Conservation (phyloP, 1,140 invertebrate species). For the Drosophila sturtevanti region DNA sequence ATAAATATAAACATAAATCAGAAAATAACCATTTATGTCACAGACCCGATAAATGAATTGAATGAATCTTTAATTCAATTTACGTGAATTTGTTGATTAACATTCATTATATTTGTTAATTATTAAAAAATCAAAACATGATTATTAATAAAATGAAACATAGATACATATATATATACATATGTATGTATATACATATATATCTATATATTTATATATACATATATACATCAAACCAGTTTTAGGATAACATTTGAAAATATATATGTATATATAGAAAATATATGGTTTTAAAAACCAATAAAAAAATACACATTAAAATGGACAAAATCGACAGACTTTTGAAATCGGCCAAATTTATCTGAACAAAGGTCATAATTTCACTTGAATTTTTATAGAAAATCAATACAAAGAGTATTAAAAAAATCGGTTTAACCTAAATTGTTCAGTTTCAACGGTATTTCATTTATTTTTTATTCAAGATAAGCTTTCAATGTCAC, state of each 20-base stretch:
- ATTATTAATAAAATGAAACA: constrained; percentile 6
- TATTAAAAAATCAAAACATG: constrained; percentile 22
- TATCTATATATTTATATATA: no score
- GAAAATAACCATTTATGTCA: constrained; percentile 31
- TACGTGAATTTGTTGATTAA: constrained; percentile 8
- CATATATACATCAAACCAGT: neutral
- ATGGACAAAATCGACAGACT: no score
- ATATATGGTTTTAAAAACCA: no score
- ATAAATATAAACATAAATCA: neutral
- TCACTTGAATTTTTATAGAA: neutral
- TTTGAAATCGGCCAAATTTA: no score
- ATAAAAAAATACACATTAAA: no score
- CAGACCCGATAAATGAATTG: neutral
- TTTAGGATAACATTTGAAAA: neutral
- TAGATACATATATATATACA: neutral
- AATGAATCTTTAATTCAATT: constrained; percentile 40
- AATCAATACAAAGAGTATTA: neutral
- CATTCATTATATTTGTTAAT: constrained; percentile 45
- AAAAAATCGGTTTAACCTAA: neutral
- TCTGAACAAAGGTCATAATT: no score
- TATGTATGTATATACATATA: no score
- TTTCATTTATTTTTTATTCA: neutral
- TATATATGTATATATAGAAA: no score
- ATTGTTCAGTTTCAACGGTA: neutral
- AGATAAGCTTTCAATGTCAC: constrained; percentile 17